These are phyloP conservation scores for Morphnarchus princeps DNA, from an alignment of 2,113 vertebrate species.

Conservation along the genomic window DNA sequence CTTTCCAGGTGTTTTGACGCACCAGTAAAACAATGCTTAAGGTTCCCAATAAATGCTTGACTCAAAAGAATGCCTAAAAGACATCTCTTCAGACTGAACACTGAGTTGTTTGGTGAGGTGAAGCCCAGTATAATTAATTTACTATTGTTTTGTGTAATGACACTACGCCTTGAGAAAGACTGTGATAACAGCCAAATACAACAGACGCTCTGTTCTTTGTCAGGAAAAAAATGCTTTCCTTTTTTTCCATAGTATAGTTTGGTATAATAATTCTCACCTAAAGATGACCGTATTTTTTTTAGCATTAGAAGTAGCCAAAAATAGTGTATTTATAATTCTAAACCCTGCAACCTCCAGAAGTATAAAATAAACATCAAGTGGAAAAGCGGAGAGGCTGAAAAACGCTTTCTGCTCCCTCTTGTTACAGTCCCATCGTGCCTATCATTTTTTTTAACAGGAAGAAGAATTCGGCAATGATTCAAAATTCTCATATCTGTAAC, in stretches of 20 bases:
- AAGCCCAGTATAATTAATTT: neutral
- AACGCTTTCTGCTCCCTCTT: neutral
- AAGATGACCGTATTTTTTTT: neutral
- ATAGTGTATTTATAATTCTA: neutral
- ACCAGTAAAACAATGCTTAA: neutral
- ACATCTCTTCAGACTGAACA: neutral
- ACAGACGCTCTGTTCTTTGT: neutral
- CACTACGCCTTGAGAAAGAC: neutral
- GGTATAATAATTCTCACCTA: neutral
- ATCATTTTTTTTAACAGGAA: neutral
- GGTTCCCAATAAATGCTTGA: neutral
- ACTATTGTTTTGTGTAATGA: neutral
- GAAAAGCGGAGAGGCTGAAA: neutral
- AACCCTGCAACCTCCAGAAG: neutral
- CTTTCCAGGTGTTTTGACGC: neutral
- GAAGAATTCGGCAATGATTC: neutral
- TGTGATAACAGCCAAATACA: neutral
- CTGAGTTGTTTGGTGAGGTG: neutral
- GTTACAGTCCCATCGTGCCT: neutral
- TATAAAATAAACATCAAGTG: neutral
- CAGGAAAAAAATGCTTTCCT: accelerated
- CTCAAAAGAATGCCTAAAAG: neutral
- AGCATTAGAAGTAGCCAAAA: neutral
- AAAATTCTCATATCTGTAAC: neutral
- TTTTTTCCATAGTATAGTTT: neutral